Evolutionary conservation across 1,140 invertebrate species (phyloP).

Genomic region (Acromyrmex charruanus): DNA sequence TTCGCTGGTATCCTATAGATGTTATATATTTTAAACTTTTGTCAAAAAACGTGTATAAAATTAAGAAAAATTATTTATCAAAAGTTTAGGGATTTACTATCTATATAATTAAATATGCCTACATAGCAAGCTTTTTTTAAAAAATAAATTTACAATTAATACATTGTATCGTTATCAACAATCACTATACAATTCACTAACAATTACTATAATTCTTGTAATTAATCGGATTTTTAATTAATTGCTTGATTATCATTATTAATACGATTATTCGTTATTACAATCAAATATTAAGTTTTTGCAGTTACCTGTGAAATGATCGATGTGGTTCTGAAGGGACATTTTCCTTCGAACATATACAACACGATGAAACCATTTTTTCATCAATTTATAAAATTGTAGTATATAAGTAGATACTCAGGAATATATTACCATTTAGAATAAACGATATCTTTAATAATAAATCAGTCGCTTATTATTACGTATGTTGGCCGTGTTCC

Average conservation of each 20-base stretch:
- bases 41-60: not conserved
- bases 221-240: not conserved
- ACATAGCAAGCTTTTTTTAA: not conserved
- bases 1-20: constrained; percentile 21
- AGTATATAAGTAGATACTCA: no score
- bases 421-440: not conserved
- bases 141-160: not conserved
- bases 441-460: not conserved
- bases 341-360: constrained; percentile 7
- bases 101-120: no score
- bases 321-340: not conserved
- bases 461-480: not conserved
- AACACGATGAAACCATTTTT: constrained; percentile 25
- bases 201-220: not conserved
- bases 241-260: not conserved
- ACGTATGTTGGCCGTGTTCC: no score
- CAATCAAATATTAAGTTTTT: not conserved
- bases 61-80: constrained; percentile 4
- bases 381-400: not conserved
- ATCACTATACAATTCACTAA: no score
- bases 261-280: constrained; percentile 2
- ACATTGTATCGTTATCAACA: not conserved
- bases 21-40: not conserved
- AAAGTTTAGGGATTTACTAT: no score
- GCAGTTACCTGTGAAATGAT: constrained; percentile 22